Base-by-base conservation (phyloP, 2,888 invertebrate genomes). In the Spodoptera exigua region DNA sequence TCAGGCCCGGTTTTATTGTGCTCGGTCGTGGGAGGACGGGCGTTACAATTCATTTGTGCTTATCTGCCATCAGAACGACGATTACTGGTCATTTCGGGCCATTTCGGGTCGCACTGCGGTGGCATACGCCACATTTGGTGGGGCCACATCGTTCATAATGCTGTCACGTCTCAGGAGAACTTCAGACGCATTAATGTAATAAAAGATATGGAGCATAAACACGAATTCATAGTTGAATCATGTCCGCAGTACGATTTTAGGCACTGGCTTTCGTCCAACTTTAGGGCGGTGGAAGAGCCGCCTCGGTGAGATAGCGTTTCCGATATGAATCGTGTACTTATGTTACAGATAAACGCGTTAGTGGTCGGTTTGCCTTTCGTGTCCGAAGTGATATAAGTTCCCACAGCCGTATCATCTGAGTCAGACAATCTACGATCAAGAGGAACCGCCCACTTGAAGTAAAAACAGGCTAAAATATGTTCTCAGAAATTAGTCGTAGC, bases 31-130 rank as follows among this genome's bases (percentile, higher is more conserved):
- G 91, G 93, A 91, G 89, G 89, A 88, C 84, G 81, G 82, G 85
- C 87, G 88, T 90, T 90, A 91, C 90, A 91, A 91, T 92, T 92
- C 92, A 91, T 93, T 90, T 89, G 88, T 78, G 87, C 89, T 93
- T 93, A 93, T 93, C 93, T 90, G 78, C 83, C 88, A 92, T 92
- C 92, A 77, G 84, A 79, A 74, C 81, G 81, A 83, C 83, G 84
- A 89, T 91, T 90, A 88, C 89, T 86, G 89, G 87, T 86, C 84
- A 85, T 89, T 90, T 87, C 70, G 83, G 84, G 81, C 80, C 80
- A 78, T 84, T 81, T 82, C 74, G 84, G 81, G 83, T 78, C 79
- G 77, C 65, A 74, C 71, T 74, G 82, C 79, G 84, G 84, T 79
- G 85, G 80, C 85, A 83, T 84, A 83, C 75, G 81, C 87, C 87